A percentile compares a stretch with the other conserved stretches of the same genome.
Evolutionary conservation across 2,888 invertebrate genomes (phyloP).

Genomic region (Trichogramma dendrolimi): DNA sequence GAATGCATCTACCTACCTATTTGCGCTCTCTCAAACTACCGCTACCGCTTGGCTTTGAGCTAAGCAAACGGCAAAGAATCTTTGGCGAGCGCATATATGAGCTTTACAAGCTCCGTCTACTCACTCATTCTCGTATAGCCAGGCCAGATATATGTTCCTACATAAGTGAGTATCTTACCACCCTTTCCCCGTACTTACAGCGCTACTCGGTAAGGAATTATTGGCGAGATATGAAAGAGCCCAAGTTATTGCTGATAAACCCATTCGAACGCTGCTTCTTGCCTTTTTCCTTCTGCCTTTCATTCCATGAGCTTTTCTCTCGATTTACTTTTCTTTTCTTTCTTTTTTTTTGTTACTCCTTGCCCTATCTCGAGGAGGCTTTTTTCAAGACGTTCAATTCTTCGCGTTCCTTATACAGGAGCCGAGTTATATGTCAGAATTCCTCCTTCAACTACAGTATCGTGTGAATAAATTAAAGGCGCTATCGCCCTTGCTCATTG

Average conservation of each 20-base stretch:
- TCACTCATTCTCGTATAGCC: conserved; percentile 6
- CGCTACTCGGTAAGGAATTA: conserved; percentile 41
- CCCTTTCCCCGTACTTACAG: background rate
- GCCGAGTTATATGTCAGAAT: background rate
- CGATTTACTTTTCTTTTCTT: conserved; percentile 10
- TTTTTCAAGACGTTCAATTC: background rate
- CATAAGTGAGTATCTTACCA: background rate
- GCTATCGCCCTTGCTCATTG: background rate
- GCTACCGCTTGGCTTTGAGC: conserved; percentile 3
- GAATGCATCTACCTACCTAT: background rate
- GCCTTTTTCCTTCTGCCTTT: conserved; percentile 21
- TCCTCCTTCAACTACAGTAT: background rate
- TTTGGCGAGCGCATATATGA: conserved; percentile 16
- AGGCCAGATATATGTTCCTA: background rate
- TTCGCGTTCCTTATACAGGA: background rate
- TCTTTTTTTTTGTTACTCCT: conserved; percentile 2
- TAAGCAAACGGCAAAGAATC: conserved; percentile 27
- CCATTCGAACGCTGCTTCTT: conserved; percentile 32
- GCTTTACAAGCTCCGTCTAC: no score
- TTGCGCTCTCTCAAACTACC: conserved; percentile 26
- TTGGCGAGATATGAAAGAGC: conserved; percentile 48
- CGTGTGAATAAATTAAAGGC: background rate
- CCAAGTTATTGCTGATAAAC: conserved; percentile 48
- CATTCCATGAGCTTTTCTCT: conserved; percentile 22
- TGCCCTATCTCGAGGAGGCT: background rate